Evolutionary conservation across 2,797 vertebrate genomes (phyloP).

Genomic region (Tympanoctomys barrerae): DNA sequence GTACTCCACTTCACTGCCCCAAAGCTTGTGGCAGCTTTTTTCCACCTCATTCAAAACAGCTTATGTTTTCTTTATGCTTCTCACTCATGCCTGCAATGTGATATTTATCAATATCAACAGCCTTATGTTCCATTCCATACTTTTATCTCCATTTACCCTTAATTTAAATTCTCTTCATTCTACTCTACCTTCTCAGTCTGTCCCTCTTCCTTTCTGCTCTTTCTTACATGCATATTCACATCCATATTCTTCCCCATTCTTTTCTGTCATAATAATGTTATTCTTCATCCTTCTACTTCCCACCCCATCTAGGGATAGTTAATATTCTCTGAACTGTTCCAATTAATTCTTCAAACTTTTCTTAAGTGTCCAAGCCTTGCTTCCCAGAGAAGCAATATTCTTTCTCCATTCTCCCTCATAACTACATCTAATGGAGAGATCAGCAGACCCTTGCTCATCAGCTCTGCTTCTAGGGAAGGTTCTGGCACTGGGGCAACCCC

Average conservation of each 20-base stretch:
- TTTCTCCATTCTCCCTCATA: not conserved
- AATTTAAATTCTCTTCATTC: conserved; percentile 37
- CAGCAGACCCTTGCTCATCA: not conserved
- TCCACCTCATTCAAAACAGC: not conserved
- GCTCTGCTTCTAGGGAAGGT: not conserved
- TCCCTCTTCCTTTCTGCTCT: not conserved
- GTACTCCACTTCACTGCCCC: not conserved
- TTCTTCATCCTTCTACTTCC: not conserved
- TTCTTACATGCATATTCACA: not conserved
- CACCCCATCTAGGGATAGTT: not conserved
- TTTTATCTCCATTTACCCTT: not conserved
- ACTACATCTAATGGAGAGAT: not conserved
- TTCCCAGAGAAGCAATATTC: not conserved
- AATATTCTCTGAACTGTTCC: not conserved
- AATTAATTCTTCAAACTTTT: not conserved
- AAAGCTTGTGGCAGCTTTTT: not conserved
- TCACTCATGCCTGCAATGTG: not conserved
- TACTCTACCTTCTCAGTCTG: not conserved
- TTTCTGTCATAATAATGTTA: not conserved
- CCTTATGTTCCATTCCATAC: not conserved
- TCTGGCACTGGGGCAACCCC: not conserved
- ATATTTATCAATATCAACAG: not conserved
- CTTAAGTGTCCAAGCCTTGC: not conserved
- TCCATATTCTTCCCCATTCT: too few species aligned
- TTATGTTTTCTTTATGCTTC: not conserved